Conservation (phyloP, 2,797 vertebrate species). For the Pseudopleuronectes americanus region DNA sequence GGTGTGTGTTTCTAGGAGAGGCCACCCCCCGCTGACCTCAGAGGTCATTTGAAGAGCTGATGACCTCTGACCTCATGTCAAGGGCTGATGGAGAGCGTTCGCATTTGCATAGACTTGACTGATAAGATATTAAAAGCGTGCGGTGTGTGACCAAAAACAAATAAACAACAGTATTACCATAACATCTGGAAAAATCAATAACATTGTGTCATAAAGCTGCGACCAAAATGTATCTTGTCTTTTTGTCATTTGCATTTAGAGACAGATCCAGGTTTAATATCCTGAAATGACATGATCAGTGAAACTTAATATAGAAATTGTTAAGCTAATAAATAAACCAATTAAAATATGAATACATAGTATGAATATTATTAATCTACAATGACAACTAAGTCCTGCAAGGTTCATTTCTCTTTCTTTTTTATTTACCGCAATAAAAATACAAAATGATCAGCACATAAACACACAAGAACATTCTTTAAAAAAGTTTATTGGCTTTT, state of each 20-base stretch:
- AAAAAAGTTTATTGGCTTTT: conserved; percentile 99
- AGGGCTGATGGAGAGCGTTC: conserved; percentile 54
- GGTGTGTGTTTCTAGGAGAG: conserved; percentile 38
- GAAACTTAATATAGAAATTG: background rate
- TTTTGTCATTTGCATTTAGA: background rate
- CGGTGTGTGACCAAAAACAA: conserved; percentile 37
- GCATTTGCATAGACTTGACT: conserved; percentile 46
- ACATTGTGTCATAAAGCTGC: background rate
- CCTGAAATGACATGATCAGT: background rate
- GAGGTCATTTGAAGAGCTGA: conserved; percentile 61
- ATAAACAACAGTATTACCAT: conserved; percentile 19
- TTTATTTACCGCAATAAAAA: conserved; percentile 40
- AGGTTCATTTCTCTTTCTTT: conserved; percentile 8
- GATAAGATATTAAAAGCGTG: conserved; percentile 44
- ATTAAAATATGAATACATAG: background rate
- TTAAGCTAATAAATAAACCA: background rate
- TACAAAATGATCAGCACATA: conserved; percentile 37
- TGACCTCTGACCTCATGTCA: conserved; percentile 68
- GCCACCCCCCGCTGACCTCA: conserved; percentile 61
- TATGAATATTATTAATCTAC: background rate
- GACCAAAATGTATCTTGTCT: conserved; percentile 1
- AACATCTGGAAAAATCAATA: conserved; percentile 26
- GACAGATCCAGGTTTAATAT: background rate
- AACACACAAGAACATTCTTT: conserved; percentile 74
- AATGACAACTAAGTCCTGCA: conserved; percentile 15